A percentile compares a stretch with the other conserved stretches of the same genome.
These are phyloP conservation scores for Drosophila mimica DNA, from an alignment of 2,888 invertebrate genomes.

Conservation along the genomic window DNA sequence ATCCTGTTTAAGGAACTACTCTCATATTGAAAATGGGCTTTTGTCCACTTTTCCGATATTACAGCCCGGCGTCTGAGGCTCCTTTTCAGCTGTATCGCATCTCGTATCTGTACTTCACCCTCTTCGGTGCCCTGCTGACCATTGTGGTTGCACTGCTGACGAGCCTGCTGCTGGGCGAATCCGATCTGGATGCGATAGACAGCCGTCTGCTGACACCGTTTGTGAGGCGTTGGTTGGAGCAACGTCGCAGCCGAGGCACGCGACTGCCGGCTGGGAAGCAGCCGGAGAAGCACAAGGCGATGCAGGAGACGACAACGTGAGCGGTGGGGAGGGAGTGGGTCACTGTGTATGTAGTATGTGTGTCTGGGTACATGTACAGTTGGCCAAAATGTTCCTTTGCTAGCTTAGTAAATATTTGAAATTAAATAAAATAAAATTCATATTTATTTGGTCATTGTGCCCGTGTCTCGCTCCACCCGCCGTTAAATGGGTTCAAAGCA, in stretches of 20 bases:
- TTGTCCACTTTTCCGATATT: neutral
- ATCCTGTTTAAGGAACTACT: neutral
- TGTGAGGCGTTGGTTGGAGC: conserved; percentile 86
- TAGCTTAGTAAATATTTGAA: conserved; percentile 70
- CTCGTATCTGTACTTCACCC: conserved; percentile 92
- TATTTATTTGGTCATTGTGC: conserved; percentile 43
- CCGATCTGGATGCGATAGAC: conserved; percentile 87
- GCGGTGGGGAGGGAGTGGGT: neutral
- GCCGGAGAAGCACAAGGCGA: conserved; percentile 19
- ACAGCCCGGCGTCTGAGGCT: conserved; percentile 67
- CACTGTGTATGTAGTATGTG: neutral
- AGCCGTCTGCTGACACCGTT: conserved; percentile 89
- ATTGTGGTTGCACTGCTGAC: conserved; percentile 86
- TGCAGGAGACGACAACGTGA: conserved; percentile 68
- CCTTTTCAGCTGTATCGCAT: conserved; percentile 87
- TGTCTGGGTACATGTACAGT: conserved; percentile 13
- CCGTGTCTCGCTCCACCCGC: neutral
- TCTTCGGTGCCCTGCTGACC: conserved; percentile 87
- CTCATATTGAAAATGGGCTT: neutral
- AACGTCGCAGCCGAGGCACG: conserved; percentile 47
- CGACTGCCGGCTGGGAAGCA: conserved; percentile 40
- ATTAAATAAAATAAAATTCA: conserved; percentile 70
- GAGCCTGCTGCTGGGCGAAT: conserved; percentile 86
- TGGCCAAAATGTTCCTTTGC: conserved; percentile 64
- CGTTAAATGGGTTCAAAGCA: conserved; percentile 67